These are phyloP conservation scores for Garra rufa DNA, from an alignment of 2,113 vertebrate genomes.

Conservation along the genomic window DNA sequence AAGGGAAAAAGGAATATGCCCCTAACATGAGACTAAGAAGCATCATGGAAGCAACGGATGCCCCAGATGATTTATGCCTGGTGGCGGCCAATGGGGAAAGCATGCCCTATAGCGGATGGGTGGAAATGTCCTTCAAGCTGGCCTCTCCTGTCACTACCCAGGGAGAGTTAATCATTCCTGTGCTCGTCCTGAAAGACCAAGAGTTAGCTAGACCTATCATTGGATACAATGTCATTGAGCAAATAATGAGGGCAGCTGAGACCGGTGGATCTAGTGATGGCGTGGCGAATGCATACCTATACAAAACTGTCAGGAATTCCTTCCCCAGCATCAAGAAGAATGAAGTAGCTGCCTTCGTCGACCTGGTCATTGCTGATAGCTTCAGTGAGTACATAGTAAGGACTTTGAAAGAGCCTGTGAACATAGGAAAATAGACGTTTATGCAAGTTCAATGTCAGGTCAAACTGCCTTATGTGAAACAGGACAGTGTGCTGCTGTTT, in stretches of 20 bases:
- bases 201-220: neutral
- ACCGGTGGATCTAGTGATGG: neutral
- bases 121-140: neutral
- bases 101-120: conserved; percentile 1
- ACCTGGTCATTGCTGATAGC: neutral
- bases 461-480: neutral
- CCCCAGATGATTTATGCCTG: neutral
- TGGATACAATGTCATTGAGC: neutral
- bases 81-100: neutral
- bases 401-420: neutral
- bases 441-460: neutral
- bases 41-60: neutral
- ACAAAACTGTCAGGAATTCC: neutral
- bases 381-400: too few relatives aligned
- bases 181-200: conserved; percentile 6
- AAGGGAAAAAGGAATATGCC: too few relatives aligned
- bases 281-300: neutral
- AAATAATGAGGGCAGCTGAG: neutral
- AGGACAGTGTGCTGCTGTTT: neutral
- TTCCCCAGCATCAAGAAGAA: neutral
- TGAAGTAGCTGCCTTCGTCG: neutral
- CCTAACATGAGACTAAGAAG: neutral
- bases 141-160: neutral
- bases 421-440: neutral
- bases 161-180: neutral